These are phyloP conservation scores for Heteronetta atricapilla DNA, from an alignment of 2,113 vertebrate genomes.

Conservation along the genomic window DNA sequence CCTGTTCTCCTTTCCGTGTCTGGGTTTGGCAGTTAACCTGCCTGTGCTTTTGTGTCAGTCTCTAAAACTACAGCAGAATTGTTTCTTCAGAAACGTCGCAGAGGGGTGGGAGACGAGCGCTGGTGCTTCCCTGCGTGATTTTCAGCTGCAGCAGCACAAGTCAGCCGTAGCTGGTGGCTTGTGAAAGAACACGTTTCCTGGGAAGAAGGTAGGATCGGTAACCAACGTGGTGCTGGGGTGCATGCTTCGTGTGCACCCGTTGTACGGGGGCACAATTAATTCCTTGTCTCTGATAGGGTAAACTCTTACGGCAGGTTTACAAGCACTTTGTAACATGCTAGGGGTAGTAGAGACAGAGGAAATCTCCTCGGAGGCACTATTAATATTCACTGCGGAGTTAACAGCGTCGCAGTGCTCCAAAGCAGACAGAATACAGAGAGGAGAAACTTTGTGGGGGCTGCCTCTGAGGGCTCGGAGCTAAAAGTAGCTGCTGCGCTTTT, in stretches of 20 bases:
- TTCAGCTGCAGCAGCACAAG: too few relatives aligned
- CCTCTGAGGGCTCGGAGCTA: not conserved
- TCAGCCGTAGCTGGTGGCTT: not conserved
- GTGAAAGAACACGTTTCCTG: accelerated
- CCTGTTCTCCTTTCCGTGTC: accelerated
- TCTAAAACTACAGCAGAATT: not conserved
- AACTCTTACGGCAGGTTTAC: not conserved
- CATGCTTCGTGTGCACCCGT: not conserved
- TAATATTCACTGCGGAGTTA: conserved; percentile 6
- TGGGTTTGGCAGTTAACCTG: not conserved
- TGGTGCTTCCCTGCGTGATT: not conserved
- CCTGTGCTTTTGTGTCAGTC: not conserved
- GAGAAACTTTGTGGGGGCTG: not conserved
- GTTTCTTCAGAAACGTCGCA: not conserved
- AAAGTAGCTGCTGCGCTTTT: conserved; percentile 21
- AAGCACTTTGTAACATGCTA: not conserved
- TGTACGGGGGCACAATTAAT: not conserved
- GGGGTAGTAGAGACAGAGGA: not conserved
- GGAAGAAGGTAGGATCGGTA: not conserved
- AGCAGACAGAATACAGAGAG: not conserved
- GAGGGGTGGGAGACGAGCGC: not conserved
- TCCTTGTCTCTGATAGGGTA: not conserved
- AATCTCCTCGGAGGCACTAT: not conserved
- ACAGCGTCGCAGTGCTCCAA: not conserved
- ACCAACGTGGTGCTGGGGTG: not conserved